Percentiles rank a stretch among this genome's conserved stretches.
Evolutionary conservation across 2,888 invertebrate genomes (phyloP).

Genomic region (Caenorhabditis sp.): DNA sequence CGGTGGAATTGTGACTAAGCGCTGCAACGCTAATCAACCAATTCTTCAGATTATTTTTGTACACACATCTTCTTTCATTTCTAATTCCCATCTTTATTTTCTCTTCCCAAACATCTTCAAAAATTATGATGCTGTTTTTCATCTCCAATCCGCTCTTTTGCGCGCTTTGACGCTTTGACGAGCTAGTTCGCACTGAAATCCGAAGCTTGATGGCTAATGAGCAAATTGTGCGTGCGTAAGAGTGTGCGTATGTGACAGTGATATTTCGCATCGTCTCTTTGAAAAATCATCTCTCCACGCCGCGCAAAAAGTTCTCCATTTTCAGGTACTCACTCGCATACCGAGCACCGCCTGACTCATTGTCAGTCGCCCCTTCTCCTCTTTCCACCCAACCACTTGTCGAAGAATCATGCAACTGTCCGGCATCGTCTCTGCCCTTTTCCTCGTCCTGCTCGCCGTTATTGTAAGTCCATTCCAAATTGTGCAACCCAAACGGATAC

Average conservation of each 20-base stretch:
- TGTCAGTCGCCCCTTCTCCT: slow-evolving; percentile 32
- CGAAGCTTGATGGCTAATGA: slow-evolving; percentile 42
- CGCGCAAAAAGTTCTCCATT: slow-evolving; percentile 53
- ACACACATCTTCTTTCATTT: slow-evolving; percentile 14
- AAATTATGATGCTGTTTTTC: slow-evolving; percentile 40
- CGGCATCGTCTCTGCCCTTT: slow-evolving; percentile 43
- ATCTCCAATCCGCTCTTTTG: neutral
- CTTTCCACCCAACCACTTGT: slow-evolving; percentile 30
- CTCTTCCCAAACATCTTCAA: slow-evolving; percentile 21
- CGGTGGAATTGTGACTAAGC: slow-evolving; percentile 8
- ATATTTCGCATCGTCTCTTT: slow-evolving; percentile 6
- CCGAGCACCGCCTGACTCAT: slow-evolving; percentile 49
- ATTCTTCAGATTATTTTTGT: neutral
- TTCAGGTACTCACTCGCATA: slow-evolving; percentile 64
- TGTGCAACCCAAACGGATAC: slow-evolving; percentile 58
- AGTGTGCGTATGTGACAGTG: neutral
- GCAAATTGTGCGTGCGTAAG: slow-evolving; percentile 15
- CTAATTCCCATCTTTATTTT: too few species aligned
- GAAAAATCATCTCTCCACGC: slow-evolving; percentile 15
- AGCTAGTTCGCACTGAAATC: slow-evolving; percentile 46
- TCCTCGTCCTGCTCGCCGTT: slow-evolving; percentile 56
- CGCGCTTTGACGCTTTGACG: slow-evolving; percentile 16
- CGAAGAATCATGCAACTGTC: slow-evolving; percentile 57
- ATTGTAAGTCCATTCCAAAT: slow-evolving; percentile 65
- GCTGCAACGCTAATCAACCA: slow-evolving; percentile 15